Percentiles rank a stretch among this genome's conserved stretches.
Evolutionary conservation across 2,888 invertebrate genomes (phyloP).

Genomic region (Rapana venosa): DNA sequence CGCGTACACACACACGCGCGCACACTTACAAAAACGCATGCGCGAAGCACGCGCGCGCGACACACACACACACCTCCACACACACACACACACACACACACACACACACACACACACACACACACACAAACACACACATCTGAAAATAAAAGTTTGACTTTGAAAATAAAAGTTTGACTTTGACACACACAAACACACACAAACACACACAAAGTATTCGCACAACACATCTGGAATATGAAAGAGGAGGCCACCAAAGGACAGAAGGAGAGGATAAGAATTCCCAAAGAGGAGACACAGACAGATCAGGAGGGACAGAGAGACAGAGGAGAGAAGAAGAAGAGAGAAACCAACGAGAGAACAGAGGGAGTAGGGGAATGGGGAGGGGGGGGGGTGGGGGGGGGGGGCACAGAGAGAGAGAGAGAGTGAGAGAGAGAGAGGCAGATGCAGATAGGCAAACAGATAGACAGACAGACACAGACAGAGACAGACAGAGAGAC

Average conservation of each 20-base stretch:
- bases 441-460: background rate
- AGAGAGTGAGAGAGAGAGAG: background rate
- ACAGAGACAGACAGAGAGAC: background rate
- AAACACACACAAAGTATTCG: background rate
- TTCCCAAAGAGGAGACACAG: background rate
- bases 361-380: background rate
- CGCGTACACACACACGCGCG: too few species aligned
- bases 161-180: background rate
- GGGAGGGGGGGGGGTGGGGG: background rate
- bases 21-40: too few species aligned
- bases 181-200: background rate
- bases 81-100: too few species aligned
- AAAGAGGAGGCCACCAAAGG: background rate
- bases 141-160: background rate
- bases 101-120: background rate
- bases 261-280: background rate
- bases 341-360: background rate
- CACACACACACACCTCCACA: too few species aligned
- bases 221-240: too few species aligned
- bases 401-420: background rate
- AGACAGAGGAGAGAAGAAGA: constrained; percentile 5
- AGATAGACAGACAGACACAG: background rate
- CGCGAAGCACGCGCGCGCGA: too few species aligned
- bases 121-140: too few species aligned
- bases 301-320: background rate